Base-by-base conservation (phyloP, 2,888 invertebrate genomes). In the Drosophila greeni region DNA sequence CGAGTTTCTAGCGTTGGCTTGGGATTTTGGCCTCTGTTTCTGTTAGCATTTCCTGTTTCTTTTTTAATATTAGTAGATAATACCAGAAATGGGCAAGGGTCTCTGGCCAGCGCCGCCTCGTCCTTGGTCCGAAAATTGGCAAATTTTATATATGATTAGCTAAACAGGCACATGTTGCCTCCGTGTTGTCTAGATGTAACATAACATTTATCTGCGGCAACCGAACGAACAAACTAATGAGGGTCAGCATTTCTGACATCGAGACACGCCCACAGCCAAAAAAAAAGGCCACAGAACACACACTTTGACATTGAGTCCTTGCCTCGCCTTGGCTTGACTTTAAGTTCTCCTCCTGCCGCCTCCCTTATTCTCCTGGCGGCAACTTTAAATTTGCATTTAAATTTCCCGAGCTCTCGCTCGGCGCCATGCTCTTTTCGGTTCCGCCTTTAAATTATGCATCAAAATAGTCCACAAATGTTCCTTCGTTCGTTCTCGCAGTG, bases 401-500 rank as follows among this genome's bases (percentile, higher is more conserved):
- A 59, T 62, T 73, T 68, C 37, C 31, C 42, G 31, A 40, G 58
- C n/a, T 31, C 43, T 42, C 36, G 5, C 12, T 45, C 14, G 29
- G 20, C 36, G 58, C 31, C 36, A 33, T 61, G 36, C 62, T 31
- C 29, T 47, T 62, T 37, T 24, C 34, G 39, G 31, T 33, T 34
- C 47, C 49, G 58, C 29, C 36, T 59, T 70, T 81, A 83, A 83
- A 79, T 75, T 80, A 75, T 80, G 72, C 82, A 79, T 54, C 64
- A 49, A 70, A 76, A 71, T 74, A 72, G 82, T 72, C 48, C 36
- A 53, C 51, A 58, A 53, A 71, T 61, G 49, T 42, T 54, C 23
- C 45, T 58, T 43, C 70, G 45, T 52, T 54, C 29, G 51, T 56
- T 42, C 70, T 48, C 48, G 49, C 66, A 56, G 74, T 75, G 75